Evolutionary conservation across 2,888 invertebrate species (phyloP).

Genomic region (Odontocolon sp.): DNA sequence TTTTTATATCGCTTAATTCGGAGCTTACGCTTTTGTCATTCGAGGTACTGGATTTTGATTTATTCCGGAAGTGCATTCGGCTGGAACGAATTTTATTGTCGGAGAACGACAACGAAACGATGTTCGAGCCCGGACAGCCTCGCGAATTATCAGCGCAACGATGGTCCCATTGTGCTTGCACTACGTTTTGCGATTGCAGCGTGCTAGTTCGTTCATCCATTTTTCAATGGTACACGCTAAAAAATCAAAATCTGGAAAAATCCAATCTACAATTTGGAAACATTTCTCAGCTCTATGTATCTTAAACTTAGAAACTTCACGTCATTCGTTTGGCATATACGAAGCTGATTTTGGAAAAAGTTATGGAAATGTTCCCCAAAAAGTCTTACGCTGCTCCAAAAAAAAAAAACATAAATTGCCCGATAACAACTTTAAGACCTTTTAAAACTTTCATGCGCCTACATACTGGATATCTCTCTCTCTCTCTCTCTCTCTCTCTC

Average conservation of each 20-base stretch:
- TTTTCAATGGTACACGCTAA: constrained; percentile 51
- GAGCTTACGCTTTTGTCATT: constrained; percentile 58
- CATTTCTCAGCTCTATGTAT: background rate
- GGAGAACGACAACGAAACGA: constrained; percentile 52
- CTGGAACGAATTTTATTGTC: constrained; percentile 62
- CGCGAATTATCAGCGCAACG: constrained; percentile 58
- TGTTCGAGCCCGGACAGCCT: constrained; percentile 41
- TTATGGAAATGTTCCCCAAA: too few relatives aligned
- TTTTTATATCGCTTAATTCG: constrained; percentile 48
- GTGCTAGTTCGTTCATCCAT: constrained; percentile 34
- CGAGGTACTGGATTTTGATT: constrained; percentile 61
- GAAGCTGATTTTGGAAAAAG: too few relatives aligned
- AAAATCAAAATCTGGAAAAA: constrained; percentile 56
- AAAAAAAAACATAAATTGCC: too few relatives aligned
- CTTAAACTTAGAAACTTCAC: background rate
- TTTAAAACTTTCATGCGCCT: too few relatives aligned
- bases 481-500: background rate
- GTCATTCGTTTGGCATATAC: too few relatives aligned
- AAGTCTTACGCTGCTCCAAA: too few relatives aligned
- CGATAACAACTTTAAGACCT: too few relatives aligned
- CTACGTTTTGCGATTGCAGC: background rate
- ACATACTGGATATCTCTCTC: constrained; percentile 1
- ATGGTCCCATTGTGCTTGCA: constrained; percentile 55
- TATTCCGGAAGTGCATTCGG: constrained; percentile 64
- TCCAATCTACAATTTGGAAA: constrained; percentile 42